Percentiles rank a stretch among this genome's conserved stretches.
These are phyloP conservation scores for Spisula subtruncata DNA, from an alignment of 2,888 invertebrate genomes.

Conservation along the genomic window DNA sequence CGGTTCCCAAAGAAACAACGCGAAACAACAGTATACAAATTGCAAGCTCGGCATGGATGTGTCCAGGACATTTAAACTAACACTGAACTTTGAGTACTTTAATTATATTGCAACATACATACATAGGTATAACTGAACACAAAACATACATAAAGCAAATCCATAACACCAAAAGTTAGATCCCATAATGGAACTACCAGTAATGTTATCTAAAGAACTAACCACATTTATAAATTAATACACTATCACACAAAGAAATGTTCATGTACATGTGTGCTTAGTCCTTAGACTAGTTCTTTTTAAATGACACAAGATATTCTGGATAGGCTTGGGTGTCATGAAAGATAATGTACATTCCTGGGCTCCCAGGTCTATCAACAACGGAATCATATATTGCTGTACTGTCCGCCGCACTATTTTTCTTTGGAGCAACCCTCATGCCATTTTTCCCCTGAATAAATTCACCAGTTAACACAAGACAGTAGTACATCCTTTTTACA, in stretches of 20 bases:
- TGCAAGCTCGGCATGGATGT: too few relatives aligned
- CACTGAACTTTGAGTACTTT: too few relatives aligned
- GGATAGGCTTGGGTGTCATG: constrained; percentile 85
- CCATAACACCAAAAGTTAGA: too few relatives aligned
- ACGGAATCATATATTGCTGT: constrained; percentile 80
- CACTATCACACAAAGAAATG: not conserved
- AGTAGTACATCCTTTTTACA: constrained; percentile 77
- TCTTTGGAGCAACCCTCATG: constrained; percentile 78
- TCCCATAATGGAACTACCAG: too few relatives aligned
- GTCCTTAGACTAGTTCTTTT: not conserved
- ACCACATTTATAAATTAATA: not conserved
- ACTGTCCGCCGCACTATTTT: constrained; percentile 48
- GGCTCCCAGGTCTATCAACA: constrained; percentile 71
- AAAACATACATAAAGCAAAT: too few relatives aligned
- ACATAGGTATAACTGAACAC: too few relatives aligned
- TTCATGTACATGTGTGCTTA: not conserved
- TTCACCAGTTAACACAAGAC: constrained; percentile 80
- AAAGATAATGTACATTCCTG: constrained; percentile 84
- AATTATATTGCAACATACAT: too few relatives aligned
- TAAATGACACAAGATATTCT: constrained; percentile 82
- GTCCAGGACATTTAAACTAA: too few relatives aligned
- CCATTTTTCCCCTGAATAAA: constrained; percentile 63
- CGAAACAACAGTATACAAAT: too few relatives aligned
- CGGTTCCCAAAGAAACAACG: too few relatives aligned
- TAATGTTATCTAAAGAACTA: not conserved